phyloP scores from a whole-genome alignment of 2,888 invertebrate genomes.

The Protodeltote pygarga region DNA sequence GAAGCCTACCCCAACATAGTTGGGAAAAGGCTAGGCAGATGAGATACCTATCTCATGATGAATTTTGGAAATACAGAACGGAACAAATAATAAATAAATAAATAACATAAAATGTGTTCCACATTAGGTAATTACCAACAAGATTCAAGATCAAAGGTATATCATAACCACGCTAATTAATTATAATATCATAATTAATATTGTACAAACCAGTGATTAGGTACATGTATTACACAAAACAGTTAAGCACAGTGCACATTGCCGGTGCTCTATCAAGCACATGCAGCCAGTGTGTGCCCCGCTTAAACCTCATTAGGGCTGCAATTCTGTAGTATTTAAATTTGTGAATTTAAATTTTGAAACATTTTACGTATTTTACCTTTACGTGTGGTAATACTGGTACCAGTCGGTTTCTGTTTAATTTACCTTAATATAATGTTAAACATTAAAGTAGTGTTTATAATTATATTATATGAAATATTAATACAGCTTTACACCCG shows the following conservation, averaged over 20 bases:
- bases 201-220: constrained; percentile 12
- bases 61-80: too few species aligned
- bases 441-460: too few species aligned
- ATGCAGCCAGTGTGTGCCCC: constrained; percentile 27
- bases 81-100: background rate
- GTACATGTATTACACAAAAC: background rate
- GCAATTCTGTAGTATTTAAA: constrained; percentile 6
- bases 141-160: background rate
- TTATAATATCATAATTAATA: constrained; percentile 9
- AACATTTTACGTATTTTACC: too few species aligned
- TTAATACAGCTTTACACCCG: too few species aligned
- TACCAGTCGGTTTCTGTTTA: too few species aligned
- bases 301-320: constrained; percentile 37
- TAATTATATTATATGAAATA: too few species aligned
- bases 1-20: too few species aligned
- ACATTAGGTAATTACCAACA: background rate
- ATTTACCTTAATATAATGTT: background rate
- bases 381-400: too few species aligned
- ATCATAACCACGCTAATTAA: constrained; percentile 2
- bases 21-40: too few species aligned
- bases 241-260: constrained; percentile 19
- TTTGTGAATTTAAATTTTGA: background rate
- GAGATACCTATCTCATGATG: too few species aligned
- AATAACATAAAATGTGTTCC: background rate
- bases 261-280: constrained; percentile 24